Percentiles rank a stretch among this genome's conserved stretches.
Evolutionary conservation across 2,113 vertebrate genomes (phyloP).

Genomic region (Gobio gobio): DNA sequence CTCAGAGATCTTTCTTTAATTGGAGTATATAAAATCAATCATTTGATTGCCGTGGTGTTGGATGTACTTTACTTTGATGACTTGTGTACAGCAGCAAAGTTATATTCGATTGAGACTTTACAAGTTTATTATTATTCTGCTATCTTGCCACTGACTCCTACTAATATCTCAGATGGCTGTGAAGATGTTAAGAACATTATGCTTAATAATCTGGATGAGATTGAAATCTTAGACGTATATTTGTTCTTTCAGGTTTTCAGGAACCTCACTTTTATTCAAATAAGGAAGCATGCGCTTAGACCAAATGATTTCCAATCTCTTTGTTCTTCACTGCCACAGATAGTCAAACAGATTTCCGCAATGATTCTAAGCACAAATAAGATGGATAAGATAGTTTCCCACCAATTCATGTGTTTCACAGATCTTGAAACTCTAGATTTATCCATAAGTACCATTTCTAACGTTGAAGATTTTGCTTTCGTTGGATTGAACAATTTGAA

Average conservation of each 20-base stretch:
- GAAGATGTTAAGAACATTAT: background rate
- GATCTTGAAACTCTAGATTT: background rate
- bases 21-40: slow-evolving; percentile 1
- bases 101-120: background rate
- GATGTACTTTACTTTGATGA: background rate
- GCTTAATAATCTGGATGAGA: no score
- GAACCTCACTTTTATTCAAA: background rate
- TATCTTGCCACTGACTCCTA: background rate
- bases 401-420: slow-evolving; percentile 23
- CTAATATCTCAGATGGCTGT: background rate
- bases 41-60: background rate
- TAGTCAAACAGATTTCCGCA: background rate
- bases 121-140: background rate
- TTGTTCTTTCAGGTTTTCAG: slow-evolving; percentile 10
- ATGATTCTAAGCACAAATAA: background rate
- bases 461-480: slow-evolving; percentile 18
- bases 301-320: background rate
- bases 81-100: slow-evolving; percentile 8
- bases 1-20: slow-evolving; percentile 2
- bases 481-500: background rate
- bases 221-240: background rate
- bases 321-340: background rate
- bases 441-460: background rate
- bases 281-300: background rate
- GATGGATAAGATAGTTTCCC: background rate